These are phyloP conservation scores for Hirundichthys speculiger DNA, from an alignment of 2,113 vertebrate species.

Conservation along the genomic window DNA sequence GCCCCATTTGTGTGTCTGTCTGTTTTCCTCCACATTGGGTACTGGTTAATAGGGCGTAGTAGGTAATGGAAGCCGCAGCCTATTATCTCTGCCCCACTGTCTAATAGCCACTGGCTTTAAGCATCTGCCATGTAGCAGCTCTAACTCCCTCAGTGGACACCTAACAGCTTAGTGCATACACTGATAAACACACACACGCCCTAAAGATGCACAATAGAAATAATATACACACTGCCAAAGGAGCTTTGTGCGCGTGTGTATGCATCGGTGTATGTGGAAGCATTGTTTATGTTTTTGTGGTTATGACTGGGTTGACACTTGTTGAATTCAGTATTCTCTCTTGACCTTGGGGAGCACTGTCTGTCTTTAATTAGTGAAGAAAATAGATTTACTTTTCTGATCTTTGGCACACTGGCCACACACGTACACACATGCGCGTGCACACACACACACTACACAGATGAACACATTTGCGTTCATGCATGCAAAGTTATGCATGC, in stretches of 20 bases:
- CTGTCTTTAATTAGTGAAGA: constrained; percentile 72
- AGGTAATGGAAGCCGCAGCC: constrained; percentile 72
- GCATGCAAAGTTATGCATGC: constrained; percentile 2
- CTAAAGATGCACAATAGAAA: constrained; percentile 50
- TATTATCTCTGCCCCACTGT: constrained; percentile 77
- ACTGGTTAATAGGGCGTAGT: constrained; percentile 72
- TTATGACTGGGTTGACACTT: constrained; percentile 43
- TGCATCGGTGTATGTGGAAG: constrained; percentile 24
- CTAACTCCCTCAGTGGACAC: constrained; percentile 64
- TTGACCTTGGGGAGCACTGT: constrained; percentile 40
- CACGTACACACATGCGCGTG: constrained; percentile 8
- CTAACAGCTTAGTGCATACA: constrained; percentile 55
- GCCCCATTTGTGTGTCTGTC: constrained; percentile 49
- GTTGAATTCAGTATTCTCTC: constrained; percentile 26
- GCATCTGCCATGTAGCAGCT: constrained; percentile 72
- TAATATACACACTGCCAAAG: constrained; percentile 59
- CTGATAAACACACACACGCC: constrained; percentile 32
- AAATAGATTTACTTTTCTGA: constrained; percentile 75
- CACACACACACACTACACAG: constrained; percentile 1
- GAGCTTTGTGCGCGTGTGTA: constrained; percentile 55
- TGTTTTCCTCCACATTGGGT: constrained; percentile 65
- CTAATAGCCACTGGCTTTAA: constrained; percentile 77
- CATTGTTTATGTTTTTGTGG: constrained; percentile 31
- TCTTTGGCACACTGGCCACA: constrained; percentile 49
- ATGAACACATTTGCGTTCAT: neutral